Evolutionary conservation across 2,797 vertebrate species (phyloP), one percentile per base, ranked within the genome.

Genomic region (Chelmon rostratus): DNA sequence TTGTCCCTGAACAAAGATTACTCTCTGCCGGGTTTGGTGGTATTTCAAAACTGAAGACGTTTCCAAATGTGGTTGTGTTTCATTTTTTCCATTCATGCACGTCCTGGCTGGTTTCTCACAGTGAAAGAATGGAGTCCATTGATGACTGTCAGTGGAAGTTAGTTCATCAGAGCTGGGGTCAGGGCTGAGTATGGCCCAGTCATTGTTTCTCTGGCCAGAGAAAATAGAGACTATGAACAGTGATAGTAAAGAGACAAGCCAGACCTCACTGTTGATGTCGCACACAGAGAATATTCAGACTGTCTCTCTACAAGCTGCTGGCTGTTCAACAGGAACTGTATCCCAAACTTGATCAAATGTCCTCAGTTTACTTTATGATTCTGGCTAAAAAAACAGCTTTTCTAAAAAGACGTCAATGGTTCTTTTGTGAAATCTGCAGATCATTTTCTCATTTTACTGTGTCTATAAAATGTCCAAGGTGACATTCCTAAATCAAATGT

Each of bases 151-250:
- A 42, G 57, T 75, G 66, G 68, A 82, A 85, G 83, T 87, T 82
- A 83, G 87, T 90, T 89, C 42, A 89, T 91, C 73, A 78, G 86
- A 72, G 73, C 33, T 28, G 7, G 35, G 84, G 81, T 81, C 68
- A 80, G 50, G 15, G 28, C 77, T 31, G 40, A 82, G 35, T 52
- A 31, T 18, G 73, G 64, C 66, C 62, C 66, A 62, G 72, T 86
- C 83, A 83, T 87, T 90, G 81, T 89, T 84, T 83, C 47, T 70
- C 46, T 54, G 73, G 56, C 56, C 56, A 66, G 63, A 82, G 71
- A 82, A 79, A 80, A 89, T 68, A 77, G 65, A 87, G 66, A 69
- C 80, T 40, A 25, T 68, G 38, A 68, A 78, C 68, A 71, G 21
- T 49, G 52, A 76, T 69, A 57, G 84, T 64, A 33, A 53, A 44